These are phyloP conservation scores for Hoplias malabaricus DNA, from an alignment of 2,113 vertebrate genomes.

Conservation along the genomic window DNA sequence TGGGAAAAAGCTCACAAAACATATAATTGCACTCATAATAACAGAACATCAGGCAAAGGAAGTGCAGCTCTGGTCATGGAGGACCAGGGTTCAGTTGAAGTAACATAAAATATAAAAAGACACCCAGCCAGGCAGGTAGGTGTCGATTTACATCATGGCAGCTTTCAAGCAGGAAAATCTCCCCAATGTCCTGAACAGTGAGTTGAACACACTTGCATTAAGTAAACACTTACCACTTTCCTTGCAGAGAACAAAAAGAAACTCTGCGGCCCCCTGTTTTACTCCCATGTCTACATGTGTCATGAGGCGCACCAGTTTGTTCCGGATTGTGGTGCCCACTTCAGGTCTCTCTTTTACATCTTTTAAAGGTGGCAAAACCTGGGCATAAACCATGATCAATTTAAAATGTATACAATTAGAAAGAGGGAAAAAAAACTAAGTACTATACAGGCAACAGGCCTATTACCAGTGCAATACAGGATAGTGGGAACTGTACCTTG, in stretches of 20 bases:
- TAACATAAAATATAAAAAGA: too few relatives aligned
- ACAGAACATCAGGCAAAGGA: too few relatives aligned
- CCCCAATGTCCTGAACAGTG: neutral
- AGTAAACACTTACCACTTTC: constrained; percentile 82
- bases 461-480: neutral
- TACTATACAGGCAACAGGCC: neutral
- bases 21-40: neutral
- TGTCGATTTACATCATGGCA: too few relatives aligned
- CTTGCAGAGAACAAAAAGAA: constrained; percentile 97
- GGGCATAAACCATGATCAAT: neutral
- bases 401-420: neutral
- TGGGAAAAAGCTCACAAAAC: too few relatives aligned
- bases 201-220: neutral
- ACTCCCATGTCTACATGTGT: constrained; percentile 95
- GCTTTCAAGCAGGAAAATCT: too few relatives aligned
- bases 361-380: constrained; percentile 93
- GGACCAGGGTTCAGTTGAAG: too few relatives aligned
- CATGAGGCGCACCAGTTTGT: constrained; percentile 97
- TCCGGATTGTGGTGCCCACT: constrained; percentile 88
- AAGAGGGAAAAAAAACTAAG: neutral
- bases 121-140: too few relatives aligned
- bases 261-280: constrained; percentile 95
- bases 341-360: constrained; percentile 93
- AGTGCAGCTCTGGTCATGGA: too few relatives aligned
- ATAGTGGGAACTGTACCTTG: constrained; percentile 75